Conservation (phyloP, 2,888 invertebrate genomes). For the Scaptomyza flava region DNA sequence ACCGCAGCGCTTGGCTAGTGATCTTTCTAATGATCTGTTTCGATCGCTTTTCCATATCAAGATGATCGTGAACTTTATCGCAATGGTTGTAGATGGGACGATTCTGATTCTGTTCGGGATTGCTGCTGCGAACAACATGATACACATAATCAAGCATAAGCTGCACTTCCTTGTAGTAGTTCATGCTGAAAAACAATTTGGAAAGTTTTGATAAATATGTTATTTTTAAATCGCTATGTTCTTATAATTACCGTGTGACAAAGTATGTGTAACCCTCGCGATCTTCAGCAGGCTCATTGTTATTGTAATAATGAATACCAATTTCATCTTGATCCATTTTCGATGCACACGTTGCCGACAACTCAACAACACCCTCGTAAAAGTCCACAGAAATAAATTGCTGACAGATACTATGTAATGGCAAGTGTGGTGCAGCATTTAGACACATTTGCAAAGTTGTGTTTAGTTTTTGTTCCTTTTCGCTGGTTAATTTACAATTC, state of each 20-base stretch:
- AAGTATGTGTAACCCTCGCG: constrained; percentile 92
- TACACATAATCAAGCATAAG: constrained; percentile 88
- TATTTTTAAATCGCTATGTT: neutral
- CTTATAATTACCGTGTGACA: constrained; percentile 85
- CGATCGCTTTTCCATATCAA: constrained; percentile 63
- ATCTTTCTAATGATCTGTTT: constrained; percentile 86
- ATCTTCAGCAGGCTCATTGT: constrained; percentile 92
- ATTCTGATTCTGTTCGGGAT: constrained; percentile 75
- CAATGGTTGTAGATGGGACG: constrained; percentile 30
- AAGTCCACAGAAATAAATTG: constrained; percentile 92
- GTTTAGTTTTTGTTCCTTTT: constrained; percentile 90
- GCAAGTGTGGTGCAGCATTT: constrained; percentile 94
- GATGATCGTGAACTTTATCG: constrained; percentile 15
- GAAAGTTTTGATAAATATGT: neutral
- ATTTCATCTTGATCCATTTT: constrained; percentile 95
- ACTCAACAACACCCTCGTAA: constrained; percentile 94
- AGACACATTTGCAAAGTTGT: constrained; percentile 94
- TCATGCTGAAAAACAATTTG: constrained; percentile 87
- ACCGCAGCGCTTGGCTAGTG: constrained; percentile 88
- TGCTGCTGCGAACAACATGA: constrained; percentile 73
- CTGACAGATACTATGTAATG: constrained; percentile 92
- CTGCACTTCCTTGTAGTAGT: constrained; percentile 94
- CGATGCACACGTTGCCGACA: constrained; percentile 93
- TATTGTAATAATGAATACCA: constrained; percentile 94
- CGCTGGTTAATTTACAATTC: constrained; percentile 89